These are phyloP conservation scores for Brachymystax lenok DNA, from an alignment of 2,797 vertebrate genomes.

Conservation along the genomic window DNA sequence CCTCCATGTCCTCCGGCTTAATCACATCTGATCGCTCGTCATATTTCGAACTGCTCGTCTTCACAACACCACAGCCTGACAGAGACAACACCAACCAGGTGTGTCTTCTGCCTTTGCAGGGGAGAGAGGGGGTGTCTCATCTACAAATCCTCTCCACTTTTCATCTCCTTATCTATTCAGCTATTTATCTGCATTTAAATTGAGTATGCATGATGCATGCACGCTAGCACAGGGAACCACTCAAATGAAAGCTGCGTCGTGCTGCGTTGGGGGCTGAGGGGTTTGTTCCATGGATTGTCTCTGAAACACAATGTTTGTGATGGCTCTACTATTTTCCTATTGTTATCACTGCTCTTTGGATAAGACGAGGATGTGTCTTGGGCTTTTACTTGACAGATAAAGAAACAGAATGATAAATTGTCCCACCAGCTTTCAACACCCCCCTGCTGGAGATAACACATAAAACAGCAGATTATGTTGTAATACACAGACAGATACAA, in stretches of 20 bases:
- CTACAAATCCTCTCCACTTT: constrained; percentile 70
- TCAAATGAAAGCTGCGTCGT: constrained; percentile 58
- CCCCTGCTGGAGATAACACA: constrained; percentile 38
- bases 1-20: constrained; percentile 45
- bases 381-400: constrained; percentile 67
- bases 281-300: constrained; percentile 64
- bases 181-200: constrained; percentile 68
- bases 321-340: constrained; percentile 60
- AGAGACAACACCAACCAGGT: constrained; percentile 52
- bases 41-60: constrained; percentile 22
- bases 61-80: constrained; percentile 33
- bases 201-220: constrained; percentile 32
- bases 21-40: constrained; percentile 57
- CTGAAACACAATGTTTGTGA: constrained; percentile 71
- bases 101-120: constrained; percentile 27
- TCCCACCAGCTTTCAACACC: constrained; percentile 57
- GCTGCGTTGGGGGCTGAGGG: constrained; percentile 59
- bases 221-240: constrained; percentile 39
- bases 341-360: constrained; percentile 48
- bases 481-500: constrained; percentile 32
- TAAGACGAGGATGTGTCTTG: constrained; percentile 54
- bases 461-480: constrained; percentile 49
- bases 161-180: constrained; percentile 69
- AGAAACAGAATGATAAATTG: constrained; percentile 73
- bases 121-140: constrained; percentile 47